Conservation (phyloP, 2,797 vertebrate species). For the Clarias laeviceps region DNA sequence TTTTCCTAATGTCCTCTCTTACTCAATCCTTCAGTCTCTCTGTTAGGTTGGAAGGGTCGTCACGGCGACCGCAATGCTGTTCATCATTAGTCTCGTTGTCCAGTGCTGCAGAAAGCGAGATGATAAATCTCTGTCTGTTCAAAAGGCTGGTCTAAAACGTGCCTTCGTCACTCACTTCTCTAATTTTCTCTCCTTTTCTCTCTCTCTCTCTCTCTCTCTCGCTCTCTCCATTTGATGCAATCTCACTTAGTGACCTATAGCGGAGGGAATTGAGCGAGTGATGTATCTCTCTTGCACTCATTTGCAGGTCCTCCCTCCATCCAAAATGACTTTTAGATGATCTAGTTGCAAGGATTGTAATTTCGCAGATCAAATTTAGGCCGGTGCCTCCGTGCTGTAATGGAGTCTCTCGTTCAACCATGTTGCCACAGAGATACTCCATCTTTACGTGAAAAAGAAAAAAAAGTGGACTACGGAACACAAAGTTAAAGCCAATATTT, state of each 20-base stretch:
- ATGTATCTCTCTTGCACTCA: not conserved
- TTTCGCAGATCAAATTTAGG: slow-evolving; percentile 31
- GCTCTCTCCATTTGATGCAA: not conserved
- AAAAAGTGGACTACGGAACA: not conserved
- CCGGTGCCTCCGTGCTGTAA: not conserved
- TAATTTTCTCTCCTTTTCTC: not conserved
- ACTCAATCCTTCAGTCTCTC: slow-evolving; percentile 7
- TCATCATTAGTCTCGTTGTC: slow-evolving; percentile 18
- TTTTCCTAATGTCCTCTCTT: not conserved
- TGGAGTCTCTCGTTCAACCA: slow-evolving; percentile 14
- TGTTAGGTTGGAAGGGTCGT: slow-evolving; percentile 7
- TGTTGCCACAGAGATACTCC: slow-evolving; percentile 17
- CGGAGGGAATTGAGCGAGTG: slow-evolving; percentile 8
- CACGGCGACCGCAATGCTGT: not conserved
- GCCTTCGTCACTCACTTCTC: not conserved
- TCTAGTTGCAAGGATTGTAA: slow-evolving; percentile 24
- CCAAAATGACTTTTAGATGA: slow-evolving; percentile 28
- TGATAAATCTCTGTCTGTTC: slow-evolving; percentile 26
- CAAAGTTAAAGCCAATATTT: not conserved
- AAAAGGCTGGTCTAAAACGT: slow-evolving; percentile 17
- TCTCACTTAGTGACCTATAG: slow-evolving; percentile 25
- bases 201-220: slow-evolving; percentile 3
- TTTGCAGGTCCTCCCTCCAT: slow-evolving; percentile 5
- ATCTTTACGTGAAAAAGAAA: slow-evolving; percentile 21
- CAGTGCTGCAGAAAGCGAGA: slow-evolving; percentile 2